Evolutionary conservation across 2,888 invertebrate genomes (phyloP).

Genomic region (Ganaspis brasiliensis): DNA sequence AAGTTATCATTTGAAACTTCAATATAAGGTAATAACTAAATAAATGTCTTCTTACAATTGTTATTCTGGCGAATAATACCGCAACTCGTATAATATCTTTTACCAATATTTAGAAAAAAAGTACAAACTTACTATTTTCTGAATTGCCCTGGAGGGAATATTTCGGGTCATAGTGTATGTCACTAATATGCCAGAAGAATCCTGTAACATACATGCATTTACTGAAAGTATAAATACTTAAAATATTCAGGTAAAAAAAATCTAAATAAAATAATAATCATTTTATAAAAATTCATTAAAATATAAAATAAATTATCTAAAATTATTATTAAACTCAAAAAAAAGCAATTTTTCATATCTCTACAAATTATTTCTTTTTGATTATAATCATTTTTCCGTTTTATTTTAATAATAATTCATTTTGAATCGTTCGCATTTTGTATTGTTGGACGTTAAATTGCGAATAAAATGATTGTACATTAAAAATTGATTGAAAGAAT

Average conservation of each 20-base stretch:
- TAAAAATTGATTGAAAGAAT: too few species aligned
- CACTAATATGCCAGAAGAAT: conserved; percentile 97
- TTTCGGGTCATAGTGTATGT: conserved; percentile 94
- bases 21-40: background rate
- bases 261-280: background rate
- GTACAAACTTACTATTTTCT: conserved; percentile 87
- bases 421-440: too few species aligned
- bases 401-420: too few species aligned
- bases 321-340: too few species aligned
- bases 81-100: background rate
- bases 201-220: conserved; percentile 85
- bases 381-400: too few species aligned
- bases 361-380: too few species aligned
- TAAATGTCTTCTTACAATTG: conserved; percentile 22
- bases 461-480: too few species aligned
- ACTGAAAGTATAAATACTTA: background rate
- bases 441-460: too few species aligned
- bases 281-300: too few species aligned
- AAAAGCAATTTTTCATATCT: too few species aligned
- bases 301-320: too few species aligned
- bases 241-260: conserved; percentile 2
- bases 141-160: conserved; percentile 90
- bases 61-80: background rate
- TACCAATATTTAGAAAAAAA: conserved; percentile 31
- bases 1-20: conserved; percentile 34